phyloP scores from a whole-genome alignment of 2,888 invertebrate species.

The Drepanosiphum platanoidis region DNA sequence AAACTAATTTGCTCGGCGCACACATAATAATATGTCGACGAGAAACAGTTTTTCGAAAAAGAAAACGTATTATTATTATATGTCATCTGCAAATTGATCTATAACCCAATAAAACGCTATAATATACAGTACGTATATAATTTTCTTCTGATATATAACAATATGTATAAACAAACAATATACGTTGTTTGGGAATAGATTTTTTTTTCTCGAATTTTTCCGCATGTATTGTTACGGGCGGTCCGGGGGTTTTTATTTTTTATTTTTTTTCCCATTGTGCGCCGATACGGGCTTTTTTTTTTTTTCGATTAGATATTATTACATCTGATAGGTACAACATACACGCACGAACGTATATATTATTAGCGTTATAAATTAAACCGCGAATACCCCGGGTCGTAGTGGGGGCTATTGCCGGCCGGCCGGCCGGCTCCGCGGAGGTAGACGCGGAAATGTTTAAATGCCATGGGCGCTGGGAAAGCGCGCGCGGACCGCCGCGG shows the following conservation, averaged over 20 bases:
- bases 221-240: not conserved
- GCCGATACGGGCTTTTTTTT: not conserved
- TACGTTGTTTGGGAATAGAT: not conserved
- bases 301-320: constrained; percentile 39
- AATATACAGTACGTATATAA: not conserved
- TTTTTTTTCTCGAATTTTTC: not conserved
- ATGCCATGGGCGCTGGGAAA: not conserved
- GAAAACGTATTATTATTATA: not conserved
- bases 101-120: constrained; percentile 13
- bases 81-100: constrained; percentile 2
- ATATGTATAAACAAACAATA: not conserved
- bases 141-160: no score
- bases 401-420: not conserved
- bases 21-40: not conserved
- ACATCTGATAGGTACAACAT: constrained; percentile 2
- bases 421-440: constrained; percentile 12
- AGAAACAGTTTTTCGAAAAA: not conserved
- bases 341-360: not conserved
- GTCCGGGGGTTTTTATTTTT: not conserved
- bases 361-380: constrained; percentile 51
- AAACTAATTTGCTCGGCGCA: not conserved
- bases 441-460: constrained; percentile 35
- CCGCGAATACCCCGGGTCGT: constrained; percentile 5
- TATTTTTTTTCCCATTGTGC: not conserved
- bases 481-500: no score